Percentiles rank a stretch among this genome's conserved stretches.
These are phyloP conservation scores for Rhinatrema bivittatum DNA, from an alignment of 2,797 vertebrate species.

Conservation along the genomic window DNA sequence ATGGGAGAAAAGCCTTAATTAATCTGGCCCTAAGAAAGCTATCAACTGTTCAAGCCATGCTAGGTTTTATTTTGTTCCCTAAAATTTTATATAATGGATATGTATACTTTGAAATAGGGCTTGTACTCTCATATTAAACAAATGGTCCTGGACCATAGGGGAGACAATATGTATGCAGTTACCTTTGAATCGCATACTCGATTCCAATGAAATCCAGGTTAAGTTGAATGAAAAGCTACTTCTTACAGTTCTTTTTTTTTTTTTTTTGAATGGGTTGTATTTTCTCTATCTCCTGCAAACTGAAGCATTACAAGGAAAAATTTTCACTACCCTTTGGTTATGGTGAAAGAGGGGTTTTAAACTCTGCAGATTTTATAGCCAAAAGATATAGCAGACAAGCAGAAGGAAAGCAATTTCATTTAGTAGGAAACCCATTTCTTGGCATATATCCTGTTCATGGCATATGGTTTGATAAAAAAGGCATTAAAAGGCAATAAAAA, in stretches of 20 bases:
- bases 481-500: slow-evolving; percentile 32
- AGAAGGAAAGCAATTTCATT: slow-evolving; percentile 22
- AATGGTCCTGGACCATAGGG: background rate
- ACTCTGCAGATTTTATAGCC: background rate
- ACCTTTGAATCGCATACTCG: background rate
- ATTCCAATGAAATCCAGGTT: background rate
- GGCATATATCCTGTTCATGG: slow-evolving; percentile 13
- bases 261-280: background rate
- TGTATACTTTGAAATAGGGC: background rate
- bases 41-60: too few relatives aligned
- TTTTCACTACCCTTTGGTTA: too few relatives aligned
- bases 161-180: background rate
- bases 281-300: background rate
- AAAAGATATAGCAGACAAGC: slow-evolving; percentile 15
- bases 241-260: too few relatives aligned
- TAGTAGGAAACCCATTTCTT: slow-evolving; percentile 24
- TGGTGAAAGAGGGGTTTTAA: background rate
- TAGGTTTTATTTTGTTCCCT: too few relatives aligned
- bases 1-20: too few relatives aligned
- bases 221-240: background rate
- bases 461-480: slow-evolving; percentile 33
- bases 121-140: background rate
- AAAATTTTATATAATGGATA: background rate
- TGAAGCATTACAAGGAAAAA: too few relatives aligned
- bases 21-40: too few relatives aligned